Conservation (phyloP, 2,113 vertebrate genomes). For the Psophia crepitans region DNA sequence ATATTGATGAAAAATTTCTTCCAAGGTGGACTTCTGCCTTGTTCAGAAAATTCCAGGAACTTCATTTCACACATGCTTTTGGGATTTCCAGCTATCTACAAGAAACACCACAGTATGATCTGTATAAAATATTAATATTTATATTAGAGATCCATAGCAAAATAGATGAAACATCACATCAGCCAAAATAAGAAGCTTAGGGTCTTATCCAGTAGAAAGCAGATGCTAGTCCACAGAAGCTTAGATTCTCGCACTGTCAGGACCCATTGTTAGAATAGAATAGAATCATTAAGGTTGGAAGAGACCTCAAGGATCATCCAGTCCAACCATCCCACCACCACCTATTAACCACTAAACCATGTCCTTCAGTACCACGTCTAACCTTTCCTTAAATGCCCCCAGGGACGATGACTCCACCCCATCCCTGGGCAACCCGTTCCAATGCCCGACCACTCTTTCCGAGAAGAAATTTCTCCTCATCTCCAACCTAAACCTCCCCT, state of each 20-base stretch:
- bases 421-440: no score
- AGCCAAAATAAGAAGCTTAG: slow-evolving; percentile 36
- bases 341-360: no score
- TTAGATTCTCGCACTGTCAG: not conserved
- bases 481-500: no score
- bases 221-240: not conserved
- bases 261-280: no score
- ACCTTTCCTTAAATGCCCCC: no score
- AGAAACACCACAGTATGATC: not conserved
- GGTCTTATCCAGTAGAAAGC: slow-evolving; percentile 17
- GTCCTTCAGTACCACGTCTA: no score
- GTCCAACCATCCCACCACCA: no score
- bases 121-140: not conserved
- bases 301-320: no score
- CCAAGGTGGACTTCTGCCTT: not conserved
- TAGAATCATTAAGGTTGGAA: no score
- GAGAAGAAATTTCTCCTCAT: no score
- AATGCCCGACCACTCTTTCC: no score
- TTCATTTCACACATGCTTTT: not conserved
- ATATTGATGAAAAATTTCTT: not conserved
- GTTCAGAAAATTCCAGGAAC: not conserved
- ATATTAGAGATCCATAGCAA: not conserved
- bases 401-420: no score
- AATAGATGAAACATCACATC: not conserved
- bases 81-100: not conserved